Percentiles rank a stretch among this genome's conserved stretches.
These are phyloP conservation scores for Actias luna DNA, from an alignment of 2,888 invertebrate species.

Conservation along the genomic window DNA sequence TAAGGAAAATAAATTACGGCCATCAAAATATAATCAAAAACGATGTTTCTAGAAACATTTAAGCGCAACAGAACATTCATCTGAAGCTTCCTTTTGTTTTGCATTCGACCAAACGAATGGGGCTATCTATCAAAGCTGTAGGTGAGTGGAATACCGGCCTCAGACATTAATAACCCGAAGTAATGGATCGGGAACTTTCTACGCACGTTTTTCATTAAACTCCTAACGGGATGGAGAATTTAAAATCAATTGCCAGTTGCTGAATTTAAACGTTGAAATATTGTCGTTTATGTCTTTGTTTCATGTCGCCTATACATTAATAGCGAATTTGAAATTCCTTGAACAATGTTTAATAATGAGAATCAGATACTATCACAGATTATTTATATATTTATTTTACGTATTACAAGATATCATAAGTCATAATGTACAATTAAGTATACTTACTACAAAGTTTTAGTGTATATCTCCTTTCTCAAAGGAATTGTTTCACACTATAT, in stretches of 20 bases:
- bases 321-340: not conserved
- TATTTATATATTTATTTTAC: too few species aligned
- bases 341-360: too few species aligned
- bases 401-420: too few species aligned
- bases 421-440: too few species aligned
- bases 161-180: slow-evolving; percentile 60
- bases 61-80: slow-evolving; percentile 5
- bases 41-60: not conserved
- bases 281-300: slow-evolving; percentile 12
- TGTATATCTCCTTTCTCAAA: too few species aligned
- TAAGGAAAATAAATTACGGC: not conserved
- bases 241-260: slow-evolving; percentile 51
- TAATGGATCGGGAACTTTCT: slow-evolving; percentile 64
- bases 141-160: slow-evolving; percentile 41
- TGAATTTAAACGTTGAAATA: slow-evolving; percentile 46
- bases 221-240: slow-evolving; percentile 49
- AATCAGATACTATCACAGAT: too few species aligned
- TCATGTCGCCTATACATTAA: not conserved
- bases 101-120: slow-evolving; percentile 46
- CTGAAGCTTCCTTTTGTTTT: slow-evolving; percentile 46
- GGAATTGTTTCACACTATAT: too few species aligned
- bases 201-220: slow-evolving; percentile 73
- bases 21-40: not conserved
- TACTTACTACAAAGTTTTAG: too few species aligned
- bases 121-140: slow-evolving; percentile 52